Conservation (phyloP, 2,888 invertebrate genomes). For the Cataglyphis albicans region DNA sequence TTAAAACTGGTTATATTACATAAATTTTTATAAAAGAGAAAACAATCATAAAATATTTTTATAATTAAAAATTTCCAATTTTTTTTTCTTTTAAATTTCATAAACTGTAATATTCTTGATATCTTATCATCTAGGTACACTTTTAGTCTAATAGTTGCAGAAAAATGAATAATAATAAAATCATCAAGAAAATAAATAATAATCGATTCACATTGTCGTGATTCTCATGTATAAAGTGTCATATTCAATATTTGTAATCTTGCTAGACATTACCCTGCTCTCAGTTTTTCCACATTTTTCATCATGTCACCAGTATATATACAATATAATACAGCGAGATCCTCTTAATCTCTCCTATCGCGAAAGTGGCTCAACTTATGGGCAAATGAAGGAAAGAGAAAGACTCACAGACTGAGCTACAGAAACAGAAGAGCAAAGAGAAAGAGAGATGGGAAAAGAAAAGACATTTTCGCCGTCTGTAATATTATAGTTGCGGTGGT, state of each 20-base stretch:
- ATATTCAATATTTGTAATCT: not conserved
- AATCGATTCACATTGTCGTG: not conserved
- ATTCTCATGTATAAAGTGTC: no score
- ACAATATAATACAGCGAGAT: not conserved
- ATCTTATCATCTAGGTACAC: not conserved
- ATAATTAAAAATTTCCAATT: not conserved
- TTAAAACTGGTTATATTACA: not conserved
- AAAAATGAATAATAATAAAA: not conserved
- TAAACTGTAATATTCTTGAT: not conserved
- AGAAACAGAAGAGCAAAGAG: slow-evolving; percentile 9
- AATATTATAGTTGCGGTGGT: slow-evolving; percentile 50
- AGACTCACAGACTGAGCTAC: slow-evolving; percentile 5
- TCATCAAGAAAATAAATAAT: not conserved
- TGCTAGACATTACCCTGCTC: not conserved
- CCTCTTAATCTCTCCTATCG: slow-evolving; percentile 22
- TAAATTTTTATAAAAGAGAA: not conserved
- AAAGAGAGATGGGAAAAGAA: slow-evolving; percentile 1
- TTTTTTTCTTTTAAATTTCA: not conserved
- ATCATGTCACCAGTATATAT: not conserved
- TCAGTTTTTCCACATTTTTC: slow-evolving; percentile 8
- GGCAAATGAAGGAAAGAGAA: slow-evolving; percentile 24
- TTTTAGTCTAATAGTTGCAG: not conserved
- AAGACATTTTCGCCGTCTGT: slow-evolving; percentile 44
- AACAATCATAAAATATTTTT: not conserved
- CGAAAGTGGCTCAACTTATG: slow-evolving; percentile 56